Conservation (phyloP, 2,113 vertebrate genomes). For the Pelecanoides urinatrix region DNA sequence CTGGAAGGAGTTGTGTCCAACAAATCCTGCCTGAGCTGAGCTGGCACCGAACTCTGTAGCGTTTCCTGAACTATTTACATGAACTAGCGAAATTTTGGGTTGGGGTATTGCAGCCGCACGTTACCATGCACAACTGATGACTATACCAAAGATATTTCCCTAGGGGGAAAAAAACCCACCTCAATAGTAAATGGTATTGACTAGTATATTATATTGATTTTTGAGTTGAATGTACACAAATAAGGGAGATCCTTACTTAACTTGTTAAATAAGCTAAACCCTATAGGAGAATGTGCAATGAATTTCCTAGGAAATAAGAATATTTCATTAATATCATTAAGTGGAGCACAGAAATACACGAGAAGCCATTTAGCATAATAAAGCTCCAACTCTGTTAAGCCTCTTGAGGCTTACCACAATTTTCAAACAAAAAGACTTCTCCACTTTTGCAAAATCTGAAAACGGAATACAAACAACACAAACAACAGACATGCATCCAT, state of each 20-base stretch:
- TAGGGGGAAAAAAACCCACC: accelerated
- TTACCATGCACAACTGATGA: neutral
- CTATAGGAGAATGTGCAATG: neutral
- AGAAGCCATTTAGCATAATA: constrained; percentile 22
- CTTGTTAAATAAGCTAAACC: neutral
- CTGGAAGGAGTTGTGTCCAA: neutral
- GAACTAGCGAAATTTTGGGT: neutral
- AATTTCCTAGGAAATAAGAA: neutral
- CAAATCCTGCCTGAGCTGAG: neutral
- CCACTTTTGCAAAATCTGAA: neutral
- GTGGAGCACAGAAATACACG: neutral
- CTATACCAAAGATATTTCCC: neutral
- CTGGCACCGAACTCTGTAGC: neutral
- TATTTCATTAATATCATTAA: constrained; percentile 12
- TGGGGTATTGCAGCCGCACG: neutral
- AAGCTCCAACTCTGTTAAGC: neutral
- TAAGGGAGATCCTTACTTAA: neutral
- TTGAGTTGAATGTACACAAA: neutral
- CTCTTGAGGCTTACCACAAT: neutral
- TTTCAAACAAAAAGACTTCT: constrained; percentile 13
- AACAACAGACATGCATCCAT: neutral
- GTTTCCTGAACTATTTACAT: neutral
- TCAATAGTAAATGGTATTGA: neutral
- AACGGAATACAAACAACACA: neutral
- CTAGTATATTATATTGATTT: neutral